Evolutionary conservation across 2,888 invertebrate genomes (phyloP).

Genomic region (Teleogryllus oceanicus): DNA sequence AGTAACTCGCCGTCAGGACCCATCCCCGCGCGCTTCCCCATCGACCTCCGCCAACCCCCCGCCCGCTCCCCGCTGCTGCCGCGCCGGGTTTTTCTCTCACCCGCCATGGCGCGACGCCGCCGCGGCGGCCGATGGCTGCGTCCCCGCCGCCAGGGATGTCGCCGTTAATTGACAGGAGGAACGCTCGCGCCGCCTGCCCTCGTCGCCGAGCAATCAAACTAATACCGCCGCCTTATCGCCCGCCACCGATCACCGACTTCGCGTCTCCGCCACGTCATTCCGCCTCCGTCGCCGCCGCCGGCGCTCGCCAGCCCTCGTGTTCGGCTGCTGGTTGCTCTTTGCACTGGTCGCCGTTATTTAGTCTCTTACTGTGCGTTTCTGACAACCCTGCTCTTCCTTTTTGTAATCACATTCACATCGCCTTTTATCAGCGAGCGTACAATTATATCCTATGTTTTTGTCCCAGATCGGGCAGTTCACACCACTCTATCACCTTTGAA

Average conservation of each 20-base stretch:
- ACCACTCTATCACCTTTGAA: too few species aligned
- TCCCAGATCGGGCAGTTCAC: too few species aligned
- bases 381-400: neutral
- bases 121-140: neutral
- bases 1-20: neutral
- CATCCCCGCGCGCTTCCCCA: neutral
- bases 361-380: neutral
- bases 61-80: neutral
- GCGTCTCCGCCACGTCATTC: too few species aligned
- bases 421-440: neutral
- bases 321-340: too few species aligned
- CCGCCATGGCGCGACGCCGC: neutral
- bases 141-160: neutral
- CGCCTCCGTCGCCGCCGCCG: too few species aligned
- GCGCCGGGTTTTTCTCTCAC: neutral
- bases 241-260: neutral
- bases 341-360: too few species aligned
- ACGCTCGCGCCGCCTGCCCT: neutral
- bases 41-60: neutral
- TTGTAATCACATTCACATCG: neutral
- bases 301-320: too few species aligned
- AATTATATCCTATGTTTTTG: too few species aligned
- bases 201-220: constrained; percentile 10
- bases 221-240: constrained; percentile 18
- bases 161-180: neutral